phyloP scores from a whole-genome alignment of 2,113 vertebrate species.

The Mustela nigripes region DNA sequence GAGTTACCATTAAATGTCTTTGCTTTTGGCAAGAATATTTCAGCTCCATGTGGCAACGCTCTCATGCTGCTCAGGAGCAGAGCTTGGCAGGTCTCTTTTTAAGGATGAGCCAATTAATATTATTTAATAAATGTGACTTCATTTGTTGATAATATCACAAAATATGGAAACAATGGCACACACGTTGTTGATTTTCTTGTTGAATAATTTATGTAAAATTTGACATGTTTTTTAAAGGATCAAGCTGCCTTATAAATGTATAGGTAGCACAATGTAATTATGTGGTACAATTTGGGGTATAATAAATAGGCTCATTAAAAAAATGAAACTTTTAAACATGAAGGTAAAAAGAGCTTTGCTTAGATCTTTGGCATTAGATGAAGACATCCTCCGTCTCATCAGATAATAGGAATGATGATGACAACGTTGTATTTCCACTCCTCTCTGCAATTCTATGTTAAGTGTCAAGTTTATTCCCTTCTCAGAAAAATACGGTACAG shows the following conservation, averaged over 20 bases:
- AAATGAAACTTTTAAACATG: background rate
- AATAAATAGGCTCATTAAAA: background rate
- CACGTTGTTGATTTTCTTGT: background rate
- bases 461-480: background rate
- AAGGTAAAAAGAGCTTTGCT: background rate
- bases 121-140: constrained; percentile 27
- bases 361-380: background rate
- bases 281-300: background rate
- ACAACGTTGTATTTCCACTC: background rate
- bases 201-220: constrained; percentile 17
- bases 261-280: background rate
- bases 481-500: background rate
- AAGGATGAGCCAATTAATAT: background rate
- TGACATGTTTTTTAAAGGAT: background rate
- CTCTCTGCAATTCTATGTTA: background rate
- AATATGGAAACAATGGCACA: background rate
- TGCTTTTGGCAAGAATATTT: constrained; percentile 45
- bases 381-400: background rate
- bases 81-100: background rate
- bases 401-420: background rate
- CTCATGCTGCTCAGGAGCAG: background rate
- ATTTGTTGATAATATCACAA: background rate
- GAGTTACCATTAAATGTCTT: background rate
- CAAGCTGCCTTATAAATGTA: background rate
- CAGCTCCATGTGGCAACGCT: background rate